phyloP scores from a whole-genome alignment of 2,113 vertebrate species.

The Chaetura pelagica region DNA sequence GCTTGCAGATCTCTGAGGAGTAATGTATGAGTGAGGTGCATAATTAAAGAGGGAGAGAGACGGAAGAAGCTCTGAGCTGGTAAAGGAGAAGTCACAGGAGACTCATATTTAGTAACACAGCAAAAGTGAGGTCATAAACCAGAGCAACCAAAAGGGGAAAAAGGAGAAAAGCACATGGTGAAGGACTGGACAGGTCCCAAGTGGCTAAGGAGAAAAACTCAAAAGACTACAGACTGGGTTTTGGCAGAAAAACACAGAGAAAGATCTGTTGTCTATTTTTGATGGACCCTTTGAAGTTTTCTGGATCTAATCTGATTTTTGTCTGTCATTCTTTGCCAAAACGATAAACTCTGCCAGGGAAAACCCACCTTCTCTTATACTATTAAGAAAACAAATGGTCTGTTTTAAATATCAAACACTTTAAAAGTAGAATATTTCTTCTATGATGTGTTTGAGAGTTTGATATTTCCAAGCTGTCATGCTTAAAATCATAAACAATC shows the following conservation, averaged over 20 bases:
- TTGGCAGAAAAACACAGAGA: slow-evolving; percentile 62
- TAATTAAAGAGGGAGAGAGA: slow-evolving; percentile 41
- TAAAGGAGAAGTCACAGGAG: slow-evolving; percentile 42
- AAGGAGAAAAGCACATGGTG: slow-evolving; percentile 47
- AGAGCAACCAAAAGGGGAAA: background rate
- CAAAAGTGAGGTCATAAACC: slow-evolving; percentile 49
- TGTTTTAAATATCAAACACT: slow-evolving; percentile 46
- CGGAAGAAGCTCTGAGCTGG: background rate
- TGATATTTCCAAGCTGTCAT: slow-evolving; percentile 13
- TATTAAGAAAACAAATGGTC: slow-evolving; percentile 44
- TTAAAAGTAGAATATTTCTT: slow-evolving; percentile 26
- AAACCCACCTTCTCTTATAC: slow-evolving; percentile 33
- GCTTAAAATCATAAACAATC: background rate
- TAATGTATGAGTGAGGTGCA: slow-evolving; percentile 19
- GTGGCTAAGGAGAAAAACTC: slow-evolving; percentile 45
- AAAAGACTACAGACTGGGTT: slow-evolving; percentile 27
- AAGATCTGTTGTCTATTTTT: slow-evolving; percentile 62
- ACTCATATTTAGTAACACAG: slow-evolving; percentile 32
- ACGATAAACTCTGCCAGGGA: slow-evolving; percentile 57
- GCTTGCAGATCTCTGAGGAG: background rate
- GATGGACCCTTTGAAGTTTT: slow-evolving; percentile 65
- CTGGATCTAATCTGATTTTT: slow-evolving; percentile 62
- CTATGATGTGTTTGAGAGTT: background rate
- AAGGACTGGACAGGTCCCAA: slow-evolving; percentile 58
- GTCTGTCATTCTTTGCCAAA: slow-evolving; percentile 62